These are phyloP conservation scores for Acyrthosiphon pisum DNA, from an alignment of 1,140 invertebrate genomes.

Conservation along the genomic window DNA sequence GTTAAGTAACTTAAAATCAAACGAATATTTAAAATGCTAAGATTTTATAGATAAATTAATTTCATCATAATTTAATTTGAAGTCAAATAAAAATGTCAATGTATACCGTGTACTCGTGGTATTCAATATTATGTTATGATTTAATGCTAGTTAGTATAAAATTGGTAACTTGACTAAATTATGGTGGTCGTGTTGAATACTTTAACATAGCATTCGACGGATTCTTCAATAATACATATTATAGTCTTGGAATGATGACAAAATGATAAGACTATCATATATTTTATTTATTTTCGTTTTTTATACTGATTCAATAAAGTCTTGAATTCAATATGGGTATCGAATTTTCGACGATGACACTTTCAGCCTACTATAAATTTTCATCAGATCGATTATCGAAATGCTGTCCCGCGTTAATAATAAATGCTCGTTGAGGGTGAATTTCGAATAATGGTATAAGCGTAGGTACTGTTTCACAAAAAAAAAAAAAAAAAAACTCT, in stretches of 20 bases:
- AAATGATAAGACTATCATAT: background rate
- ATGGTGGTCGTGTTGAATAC: background rate
- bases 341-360: background rate
- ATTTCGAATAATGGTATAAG: background rate
- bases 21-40: background rate
- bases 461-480: background rate
- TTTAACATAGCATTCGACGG: background rate
- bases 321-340: background rate
- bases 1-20: background rate
- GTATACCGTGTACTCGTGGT: background rate
- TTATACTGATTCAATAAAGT: background rate
- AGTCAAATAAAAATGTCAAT: background rate
- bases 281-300: background rate
- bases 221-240: background rate
- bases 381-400: background rate
- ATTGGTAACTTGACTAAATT: background rate
- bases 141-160: too few species aligned
- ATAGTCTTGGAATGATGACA: background rate
- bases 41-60: background rate
- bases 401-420: background rate
- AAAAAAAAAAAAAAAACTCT: background rate
- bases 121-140: background rate
- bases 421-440: background rate
- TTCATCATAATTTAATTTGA: background rate
- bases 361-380: background rate